Evolutionary conservation across 1,140 invertebrate species (phyloP).

Genomic region (Pachypeltis micranthus): DNA sequence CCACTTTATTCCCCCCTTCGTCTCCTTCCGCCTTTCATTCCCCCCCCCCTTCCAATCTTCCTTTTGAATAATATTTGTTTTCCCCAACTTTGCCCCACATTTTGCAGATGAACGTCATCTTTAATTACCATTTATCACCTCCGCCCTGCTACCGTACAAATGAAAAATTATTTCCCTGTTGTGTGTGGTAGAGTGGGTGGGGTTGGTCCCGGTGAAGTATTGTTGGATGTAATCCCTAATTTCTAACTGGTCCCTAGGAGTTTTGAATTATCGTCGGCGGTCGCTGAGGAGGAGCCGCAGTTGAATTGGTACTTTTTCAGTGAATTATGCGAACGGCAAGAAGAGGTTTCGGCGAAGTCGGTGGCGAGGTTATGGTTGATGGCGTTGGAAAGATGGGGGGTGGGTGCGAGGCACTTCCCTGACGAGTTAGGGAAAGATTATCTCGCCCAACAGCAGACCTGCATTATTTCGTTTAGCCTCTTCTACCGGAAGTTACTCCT

Average conservation of each 20-base stretch:
- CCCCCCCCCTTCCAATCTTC: not conserved
- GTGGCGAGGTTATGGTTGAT: too few species aligned
- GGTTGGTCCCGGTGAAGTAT: not conserved
- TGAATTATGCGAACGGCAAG: too few species aligned
- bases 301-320: too few species aligned
- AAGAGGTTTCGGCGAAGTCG: too few species aligned
- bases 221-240: not conserved
- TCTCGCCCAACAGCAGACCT: not conserved
- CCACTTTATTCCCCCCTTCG: not conserved
- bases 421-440: not conserved
- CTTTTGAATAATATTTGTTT: not conserved
- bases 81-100: too few species aligned
- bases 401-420: too few species aligned
- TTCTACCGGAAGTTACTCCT: too few species aligned
- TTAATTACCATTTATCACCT: not conserved
- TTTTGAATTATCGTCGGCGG: not conserved
- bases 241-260: not conserved
- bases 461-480: too few species aligned
- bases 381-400: too few species aligned
- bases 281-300: too few species aligned
- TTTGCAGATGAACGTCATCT: not conserved
- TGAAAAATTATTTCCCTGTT: not conserved
- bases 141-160: not conserved
- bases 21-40: not conserved
- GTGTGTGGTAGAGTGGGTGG: too few species aligned